Evolutionary conservation across 2,113 vertebrate genomes (phyloP).

Genomic region (Rhabdomys dilectus): DNA sequence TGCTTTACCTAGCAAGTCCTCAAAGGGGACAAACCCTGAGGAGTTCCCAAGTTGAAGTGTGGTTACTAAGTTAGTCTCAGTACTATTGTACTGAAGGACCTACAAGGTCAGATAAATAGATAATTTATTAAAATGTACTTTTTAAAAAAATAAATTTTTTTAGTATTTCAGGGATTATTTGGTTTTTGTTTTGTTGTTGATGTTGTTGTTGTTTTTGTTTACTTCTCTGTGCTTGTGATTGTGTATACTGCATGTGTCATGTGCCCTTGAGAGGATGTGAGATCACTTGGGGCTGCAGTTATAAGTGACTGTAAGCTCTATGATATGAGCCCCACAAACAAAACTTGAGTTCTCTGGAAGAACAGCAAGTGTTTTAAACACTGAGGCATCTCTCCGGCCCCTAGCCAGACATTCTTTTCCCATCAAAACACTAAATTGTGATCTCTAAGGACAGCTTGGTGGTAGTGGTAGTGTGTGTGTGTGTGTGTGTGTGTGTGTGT

Average conservation of each 20-base stretch:
- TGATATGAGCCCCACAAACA: background rate
- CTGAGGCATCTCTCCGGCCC: background rate
- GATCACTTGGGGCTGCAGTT: background rate
- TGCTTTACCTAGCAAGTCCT: background rate
- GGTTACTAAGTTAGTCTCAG: background rate
- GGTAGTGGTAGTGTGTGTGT: background rate
- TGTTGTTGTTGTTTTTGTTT: background rate
- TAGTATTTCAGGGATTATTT: background rate
- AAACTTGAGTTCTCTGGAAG: background rate
- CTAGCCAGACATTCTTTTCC: background rate
- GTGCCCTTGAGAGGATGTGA: too few relatives aligned
- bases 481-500: background rate
- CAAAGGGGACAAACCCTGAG: background rate
- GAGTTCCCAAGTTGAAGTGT: background rate
- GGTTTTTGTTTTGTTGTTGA: background rate
- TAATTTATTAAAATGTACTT: constrained; percentile 10
- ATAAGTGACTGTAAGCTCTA: background rate
- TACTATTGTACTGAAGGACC: background rate
- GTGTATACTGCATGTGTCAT: background rate
- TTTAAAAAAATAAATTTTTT: background rate
- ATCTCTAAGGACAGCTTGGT: background rate
- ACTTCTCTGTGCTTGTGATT: background rate
- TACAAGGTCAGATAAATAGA: background rate
- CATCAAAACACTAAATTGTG: background rate
- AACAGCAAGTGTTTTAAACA: background rate